These are phyloP conservation scores for Stenolophus ochropezus DNA, from an alignment of 2,888 invertebrate species.

Conservation along the genomic window DNA sequence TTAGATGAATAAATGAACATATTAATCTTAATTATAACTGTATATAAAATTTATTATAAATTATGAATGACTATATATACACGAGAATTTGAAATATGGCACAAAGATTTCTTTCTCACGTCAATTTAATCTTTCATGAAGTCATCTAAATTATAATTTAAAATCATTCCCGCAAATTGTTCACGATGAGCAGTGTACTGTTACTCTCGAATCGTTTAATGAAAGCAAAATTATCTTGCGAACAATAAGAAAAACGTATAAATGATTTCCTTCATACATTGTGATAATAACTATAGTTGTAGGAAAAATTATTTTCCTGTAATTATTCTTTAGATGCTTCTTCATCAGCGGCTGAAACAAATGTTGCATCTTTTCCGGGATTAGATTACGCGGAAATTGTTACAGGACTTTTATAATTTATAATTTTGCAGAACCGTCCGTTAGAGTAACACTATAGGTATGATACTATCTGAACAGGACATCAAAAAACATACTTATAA, in stretches of 20 bases:
- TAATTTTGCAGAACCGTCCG: neutral
- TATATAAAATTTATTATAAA: too few species aligned
- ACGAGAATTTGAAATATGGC: too few species aligned
- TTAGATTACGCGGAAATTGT: conserved; percentile 11
- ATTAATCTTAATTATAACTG: too few species aligned
- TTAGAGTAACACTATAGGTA: too few species aligned
- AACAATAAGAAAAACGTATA: neutral
- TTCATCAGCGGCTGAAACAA: neutral
- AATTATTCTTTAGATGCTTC: neutral
- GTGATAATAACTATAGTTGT: neutral
- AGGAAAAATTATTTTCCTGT: conserved; percentile 23
- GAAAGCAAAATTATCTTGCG: neutral
- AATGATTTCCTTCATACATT: neutral
- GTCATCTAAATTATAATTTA: neutral
- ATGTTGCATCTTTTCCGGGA: neutral
- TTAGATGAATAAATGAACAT: too few species aligned
- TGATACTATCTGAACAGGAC: too few species aligned
- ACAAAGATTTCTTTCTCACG: neutral
- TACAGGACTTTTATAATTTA: conserved; percentile 4
- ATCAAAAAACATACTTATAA: too few species aligned
- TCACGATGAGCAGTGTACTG: neutral
- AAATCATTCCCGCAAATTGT: neutral
- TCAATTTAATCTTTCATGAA: neutral
- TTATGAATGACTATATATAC: too few species aligned
- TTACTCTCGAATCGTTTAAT: neutral